Evolutionary conservation across 2,797 vertebrate genomes (phyloP), one percentile per base, ranked within the genome.

Genomic region (Dicrostonyx torquatus): DNA sequence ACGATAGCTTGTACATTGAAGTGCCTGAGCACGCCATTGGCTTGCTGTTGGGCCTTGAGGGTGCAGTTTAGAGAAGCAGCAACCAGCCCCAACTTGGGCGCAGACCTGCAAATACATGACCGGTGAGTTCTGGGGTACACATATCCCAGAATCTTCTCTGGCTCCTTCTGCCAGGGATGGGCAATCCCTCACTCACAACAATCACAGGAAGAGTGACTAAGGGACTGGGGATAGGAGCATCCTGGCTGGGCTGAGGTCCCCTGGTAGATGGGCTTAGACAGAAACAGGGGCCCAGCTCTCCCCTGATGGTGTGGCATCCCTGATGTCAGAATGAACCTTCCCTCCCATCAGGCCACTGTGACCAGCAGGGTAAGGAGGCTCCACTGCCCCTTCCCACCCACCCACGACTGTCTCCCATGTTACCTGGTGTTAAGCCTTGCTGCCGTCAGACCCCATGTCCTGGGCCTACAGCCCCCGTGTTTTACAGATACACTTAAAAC

Each of bases 1-100:
- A 3, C 95, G 93, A 98, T 98, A 70, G 99, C 98, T 7, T 90
- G 97, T 89, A 99, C 95, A 0, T 99, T 98, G 98, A 99, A 99
- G 97, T 99, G 99, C 88, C 94, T 98, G 91, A 99, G 98, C 92
- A 99, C 98, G 8, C 95, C 97, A 40, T 99, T 86, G 0, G 99
- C 99, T 96, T 99, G 99, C 17, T 99, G 99, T 90, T 95, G 98
- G 0, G 99, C 99, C 97, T 98, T 99, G 93, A 99, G 99, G 0
- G 99, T 99, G 95, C 99, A 98, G 97, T 99, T 98, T 48, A 99
- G 97, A 1, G 97, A 99, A 98, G 96, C 99, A 99, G 89, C 98
- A 97, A 31, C 99, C 99, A 97, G 99, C 99, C 9, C 98, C 98
- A 0, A 99, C 99, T 97, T 99, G 99, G 48, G 99, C 99, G 97